Base-by-base conservation (phyloP, 2,888 invertebrate genomes). In the Acronicta psi region DNA sequence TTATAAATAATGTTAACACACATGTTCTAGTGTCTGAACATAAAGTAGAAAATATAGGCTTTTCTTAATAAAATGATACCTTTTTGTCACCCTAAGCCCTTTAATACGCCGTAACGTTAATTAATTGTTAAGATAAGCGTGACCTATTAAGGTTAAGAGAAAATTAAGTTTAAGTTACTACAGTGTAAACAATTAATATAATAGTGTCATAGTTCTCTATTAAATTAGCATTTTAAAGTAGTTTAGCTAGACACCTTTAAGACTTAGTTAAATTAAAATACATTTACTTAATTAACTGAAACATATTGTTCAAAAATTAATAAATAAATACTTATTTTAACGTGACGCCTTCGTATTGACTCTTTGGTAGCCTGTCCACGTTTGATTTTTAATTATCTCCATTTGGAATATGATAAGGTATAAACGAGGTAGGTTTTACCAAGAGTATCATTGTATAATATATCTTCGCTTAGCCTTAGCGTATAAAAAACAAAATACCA, bases 121-220 rank as follows among this genome's bases (percentile, higher is more conserved):
- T 49, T 49, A 49, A 49, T 40, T 40, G 40, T 13, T 17, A 25
- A 38, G 37, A 53, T 44, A 45, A 54, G 31, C 31, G 40, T 41
- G 34, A 54, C 23, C 11, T 23, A 54, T 14, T 20, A 40, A 54
- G 54, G 54, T 46, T 25, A 17, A 46, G 41, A 41, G 7, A 6
- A 11, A 20, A 16, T 10, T 44, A 18, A 53, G 31, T 25, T 34
- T 23, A 54, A 43, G 45, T 10, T 11, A 31, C 16, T 0, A 14
- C 8, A 40, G 40, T 14, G 20, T 14, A 40, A 40, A 34, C 34
- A 34, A n/a, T 34, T 34, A 34, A 34, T 34, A n/a, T 34, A n/a
- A 34, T 34, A 34, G 34, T 34, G 34, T n/a, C n/a, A 34, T 34
- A 34, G n/a, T 34, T n/a, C 5, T 6, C n/a, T 4, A 34, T n/a